Evolutionary conservation across 2,113 vertebrate species (phyloP), one percentile per base, ranked within the genome.

Genomic region (human (Homo sapiens)): DNA sequence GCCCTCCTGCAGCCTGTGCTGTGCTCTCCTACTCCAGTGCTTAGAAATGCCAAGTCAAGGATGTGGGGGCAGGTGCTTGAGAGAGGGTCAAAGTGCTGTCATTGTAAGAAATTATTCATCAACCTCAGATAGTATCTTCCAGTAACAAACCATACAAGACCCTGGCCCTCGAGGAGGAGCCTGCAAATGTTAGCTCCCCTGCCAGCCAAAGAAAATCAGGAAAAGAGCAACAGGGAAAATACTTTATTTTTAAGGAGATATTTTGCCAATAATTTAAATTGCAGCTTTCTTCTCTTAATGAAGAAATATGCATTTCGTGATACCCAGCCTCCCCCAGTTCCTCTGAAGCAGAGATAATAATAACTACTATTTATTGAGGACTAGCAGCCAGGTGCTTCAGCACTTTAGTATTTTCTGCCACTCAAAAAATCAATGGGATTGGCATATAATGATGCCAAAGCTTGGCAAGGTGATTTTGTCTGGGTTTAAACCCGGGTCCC

Each of bases 201-300:
- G 35, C 61, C 92, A 52, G 10, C 25, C 16, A 55, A 73, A 57
- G 50, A 84, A 81, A 70, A 38, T 48, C 32, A 45, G 27, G 70
- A 50, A 50, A 8, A 59, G 48, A 76, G 38, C 27, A 64, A 72
- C 18, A 96, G 52, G 93, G 52, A 38, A 79, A 79, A 66, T 8
- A 22, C 3, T 61, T 75, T 50, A 73, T 55, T 81, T 40, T 93
- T 68, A 75, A 68, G 82, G 70, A 87, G 61, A 25, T 45, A 66
- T 79, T 92, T 78, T 80, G 73, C 78, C 96, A 66, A 2, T 96
- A 85, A 72, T 93, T 91, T 81, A 95, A 97, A 38, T 75, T 75
- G 48, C 81, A 89, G 13, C 64, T 94, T 81, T 95, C 55, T 89
- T 80, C 64, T 73, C 40, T 43, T 92, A 66, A 70, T 95, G 82